Evolutionary conservation across 2,797 vertebrate genomes (phyloP).

Genomic region (Parauchenoglanis ngamensis): DNA sequence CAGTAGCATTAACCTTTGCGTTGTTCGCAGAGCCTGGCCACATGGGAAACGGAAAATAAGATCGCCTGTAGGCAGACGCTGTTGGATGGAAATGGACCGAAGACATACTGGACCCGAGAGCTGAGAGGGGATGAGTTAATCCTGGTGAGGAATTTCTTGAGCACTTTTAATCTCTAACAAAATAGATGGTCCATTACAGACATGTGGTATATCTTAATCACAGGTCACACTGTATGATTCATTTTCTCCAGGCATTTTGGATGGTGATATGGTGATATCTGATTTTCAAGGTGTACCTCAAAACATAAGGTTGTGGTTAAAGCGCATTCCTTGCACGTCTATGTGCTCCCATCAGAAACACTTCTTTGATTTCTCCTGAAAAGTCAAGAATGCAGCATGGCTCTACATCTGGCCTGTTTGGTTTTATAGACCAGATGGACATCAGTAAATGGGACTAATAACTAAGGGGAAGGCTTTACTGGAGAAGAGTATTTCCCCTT

Average conservation of each 20-base stretch:
- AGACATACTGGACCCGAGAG: slow-evolving; percentile 95
- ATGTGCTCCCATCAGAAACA: slow-evolving; percentile 61
- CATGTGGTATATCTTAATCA: background rate
- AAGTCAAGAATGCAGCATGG: slow-evolving; percentile 37
- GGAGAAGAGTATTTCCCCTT: slow-evolving; percentile 58
- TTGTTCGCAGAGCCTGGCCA: slow-evolving; percentile 85
- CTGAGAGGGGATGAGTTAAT: slow-evolving; percentile 90
- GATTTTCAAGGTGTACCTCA: slow-evolving; percentile 23
- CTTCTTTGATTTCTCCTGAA: slow-evolving; percentile 41
- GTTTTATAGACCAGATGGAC: slow-evolving; percentile 73
- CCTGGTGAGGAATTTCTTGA: slow-evolving; percentile 77
- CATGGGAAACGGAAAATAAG: slow-evolving; percentile 95
- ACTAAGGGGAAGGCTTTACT: slow-evolving; percentile 59
- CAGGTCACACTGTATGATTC: background rate
- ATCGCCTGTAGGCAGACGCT: slow-evolving; percentile 94
- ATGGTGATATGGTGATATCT: background rate
- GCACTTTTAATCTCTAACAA: background rate
- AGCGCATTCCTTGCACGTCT: slow-evolving; percentile 33
- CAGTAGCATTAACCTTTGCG: slow-evolving; percentile 12
- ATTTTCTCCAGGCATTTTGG: background rate
- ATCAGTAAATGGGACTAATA: slow-evolving; percentile 58
- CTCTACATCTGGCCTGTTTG: slow-evolving; percentile 67
- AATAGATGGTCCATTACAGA: background rate
- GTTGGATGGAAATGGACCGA: slow-evolving; percentile 86
- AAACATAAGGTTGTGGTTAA: slow-evolving; percentile 53